phyloP scores from a whole-genome alignment of 37 sponge, comb jelly and placozoan genomes.

The Aplysina aerophoba region DNA sequence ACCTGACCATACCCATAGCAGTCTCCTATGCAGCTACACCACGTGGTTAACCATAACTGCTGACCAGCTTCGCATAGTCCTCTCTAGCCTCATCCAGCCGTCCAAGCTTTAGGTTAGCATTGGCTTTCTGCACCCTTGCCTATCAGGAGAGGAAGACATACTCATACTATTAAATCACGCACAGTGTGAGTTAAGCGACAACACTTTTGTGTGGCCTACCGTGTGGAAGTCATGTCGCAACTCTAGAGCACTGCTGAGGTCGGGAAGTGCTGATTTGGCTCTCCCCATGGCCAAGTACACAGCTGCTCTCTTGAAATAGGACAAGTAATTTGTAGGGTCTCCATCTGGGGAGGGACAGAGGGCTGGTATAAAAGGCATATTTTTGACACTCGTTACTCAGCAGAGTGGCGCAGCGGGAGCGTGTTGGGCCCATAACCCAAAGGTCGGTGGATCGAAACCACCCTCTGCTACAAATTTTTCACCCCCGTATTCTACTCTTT shows the following conservation, averaged over 20 bases:
- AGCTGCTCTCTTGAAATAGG: conserved; percentile 95
- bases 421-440: conserved; percentile 97
- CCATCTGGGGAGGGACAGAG: conserved; percentile 83
- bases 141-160: background rate
- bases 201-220: conserved; percentile 47
- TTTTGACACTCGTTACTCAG: conserved; percentile 18
- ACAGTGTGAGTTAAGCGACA: background rate
- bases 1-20: too few species aligned
- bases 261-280: conserved; percentile 86
- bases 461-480: conserved; percentile 74
- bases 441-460: conserved; percentile 97
- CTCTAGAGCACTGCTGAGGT: conserved; percentile 74
- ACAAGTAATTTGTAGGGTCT: conserved; percentile 92
- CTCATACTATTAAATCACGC: background rate
- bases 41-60: background rate
- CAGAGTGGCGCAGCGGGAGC: conserved; percentile 97
- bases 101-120: conserved; percentile 82
- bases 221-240: conserved; percentile 88
- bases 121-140: conserved; percentile 84
- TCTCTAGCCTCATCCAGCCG: conserved; percentile 68
- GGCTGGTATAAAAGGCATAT: conserved; percentile 16
- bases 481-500: background rate
- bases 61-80: conserved; percentile 71
- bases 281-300: conserved; percentile 95
- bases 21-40: background rate